Base-by-base conservation (phyloP, 37 sponge, comb jelly and placozoan species). In the Tethya wilhelma region DNA sequence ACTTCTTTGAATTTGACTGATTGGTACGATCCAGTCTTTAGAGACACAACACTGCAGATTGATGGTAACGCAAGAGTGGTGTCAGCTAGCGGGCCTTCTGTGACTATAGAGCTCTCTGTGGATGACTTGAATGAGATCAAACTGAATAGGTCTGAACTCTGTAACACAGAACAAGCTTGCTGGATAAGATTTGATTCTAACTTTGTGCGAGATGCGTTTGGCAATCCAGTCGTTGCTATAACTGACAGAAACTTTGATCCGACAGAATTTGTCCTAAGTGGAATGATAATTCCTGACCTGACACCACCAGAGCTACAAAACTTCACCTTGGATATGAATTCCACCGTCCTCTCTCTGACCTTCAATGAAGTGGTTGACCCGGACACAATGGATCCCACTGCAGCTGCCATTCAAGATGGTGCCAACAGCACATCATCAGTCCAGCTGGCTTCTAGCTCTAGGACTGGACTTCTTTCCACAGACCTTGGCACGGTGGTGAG, bases 361-460 rank as follows among this genome's bases (percentile, higher is more conserved):
- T 96, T 96, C 56, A 68, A 84, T 81, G 90, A 96, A 56, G 92
- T 85, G 5, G 90, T 96, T 40, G 81, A 74, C 55, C 84, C 76
- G 3, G 63, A 29, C 23, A 66, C 59, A 12, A n/a, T 33, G 25
- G 43, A 78, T 44, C 69, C 88, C 14, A 45, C 40, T 29, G 86
- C 73, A n/a, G 25, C 85, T 17, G 80, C 74, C 26, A 55, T 90
- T 46, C 89, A 74, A 30, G 79, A 64, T 64, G 63, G 65, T 58
- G 56, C 73, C 45, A 81, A 63, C 28, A 49, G 73, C 0, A 56
- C 67, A 19, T 59, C 79, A 30, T 26, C 57, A 34, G 79, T 91
- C 4, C 0, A 37, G 11, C 83, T 91, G 8, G 34, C 83, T 8
- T 81, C 82, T 44, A 89, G 82, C 60, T 39, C 84, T 44, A 20